Conservation (phyloP, 1,140 invertebrate species). For the Argopecten irradians region DNA sequence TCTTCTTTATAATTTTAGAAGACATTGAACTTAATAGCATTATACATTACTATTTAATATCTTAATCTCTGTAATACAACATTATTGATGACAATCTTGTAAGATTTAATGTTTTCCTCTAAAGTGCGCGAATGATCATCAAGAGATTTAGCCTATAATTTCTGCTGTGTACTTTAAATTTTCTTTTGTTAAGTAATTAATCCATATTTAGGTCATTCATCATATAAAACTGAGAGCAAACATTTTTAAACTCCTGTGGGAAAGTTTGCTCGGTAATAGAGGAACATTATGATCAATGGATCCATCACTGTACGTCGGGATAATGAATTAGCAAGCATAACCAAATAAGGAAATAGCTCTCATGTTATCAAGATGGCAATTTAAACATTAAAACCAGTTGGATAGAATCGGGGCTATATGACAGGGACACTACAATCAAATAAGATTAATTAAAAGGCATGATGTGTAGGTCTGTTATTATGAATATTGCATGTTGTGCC, state of each 20-base stretch:
- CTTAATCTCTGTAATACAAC: neutral
- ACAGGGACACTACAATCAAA: neutral
- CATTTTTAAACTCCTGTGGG: neutral
- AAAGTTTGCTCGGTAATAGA: neutral
- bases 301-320: neutral
- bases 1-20: neutral
- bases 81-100: neutral
- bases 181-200: conserved; percentile 23
- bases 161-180: conserved; percentile 22
- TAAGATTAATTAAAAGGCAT: conserved; percentile 19
- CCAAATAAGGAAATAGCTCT: neutral
- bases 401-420: neutral
- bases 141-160: neutral
- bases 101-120: neutral
- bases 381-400: conserved; percentile 11
- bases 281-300: neutral
- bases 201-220: conserved; percentile 17
- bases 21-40: neutral
- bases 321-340: conserved; percentile 12
- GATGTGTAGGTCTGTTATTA: neutral
- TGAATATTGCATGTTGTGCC: neutral
- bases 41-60: neutral
- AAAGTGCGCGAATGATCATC: neutral
- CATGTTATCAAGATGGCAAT: conserved; percentile 9
- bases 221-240: conserved; percentile 17